Conservation (phyloP, 2,113 vertebrate species). For the Halcyon malimbica region DNA sequence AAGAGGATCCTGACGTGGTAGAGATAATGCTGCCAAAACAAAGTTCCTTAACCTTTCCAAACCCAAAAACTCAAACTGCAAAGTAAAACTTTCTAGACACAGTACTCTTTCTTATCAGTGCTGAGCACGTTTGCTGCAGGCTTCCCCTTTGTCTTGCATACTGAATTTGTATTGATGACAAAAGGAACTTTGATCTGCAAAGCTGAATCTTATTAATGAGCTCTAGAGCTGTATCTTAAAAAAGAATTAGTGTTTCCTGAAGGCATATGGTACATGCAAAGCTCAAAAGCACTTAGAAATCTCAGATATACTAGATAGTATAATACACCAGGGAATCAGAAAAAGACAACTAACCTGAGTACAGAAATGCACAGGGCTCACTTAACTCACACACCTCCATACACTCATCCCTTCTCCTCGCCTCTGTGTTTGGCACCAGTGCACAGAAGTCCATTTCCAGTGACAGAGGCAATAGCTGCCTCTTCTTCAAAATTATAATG, state of each 20-base stretch:
- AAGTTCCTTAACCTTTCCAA: not conserved
- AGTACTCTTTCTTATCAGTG: not conserved
- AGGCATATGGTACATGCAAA: not conserved
- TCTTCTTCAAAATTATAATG: not conserved
- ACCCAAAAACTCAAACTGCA: not conserved
- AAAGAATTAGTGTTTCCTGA: not conserved
- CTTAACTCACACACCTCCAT: fast-evolving
- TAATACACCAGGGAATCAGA: not conserved
- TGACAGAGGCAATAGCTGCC: not conserved
- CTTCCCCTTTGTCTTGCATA: not conserved
- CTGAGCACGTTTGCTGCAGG: not conserved
- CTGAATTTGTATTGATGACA: not conserved
- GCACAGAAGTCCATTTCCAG: not conserved
- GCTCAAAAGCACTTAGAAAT: not conserved
- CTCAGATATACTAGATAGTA: not conserved
- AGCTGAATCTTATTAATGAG: not conserved
- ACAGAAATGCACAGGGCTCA: not conserved
- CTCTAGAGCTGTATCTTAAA: not conserved
- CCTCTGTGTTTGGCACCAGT: not conserved
- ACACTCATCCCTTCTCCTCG: not conserved
- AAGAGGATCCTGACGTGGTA: not conserved
- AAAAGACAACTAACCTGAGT: not conserved
- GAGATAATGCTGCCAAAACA: not conserved
- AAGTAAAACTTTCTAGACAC: not conserved
- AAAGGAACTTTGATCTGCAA: not conserved